Evolutionary conservation across 2,113 vertebrate genomes (phyloP).

Genomic region (Lota lota): DNA sequence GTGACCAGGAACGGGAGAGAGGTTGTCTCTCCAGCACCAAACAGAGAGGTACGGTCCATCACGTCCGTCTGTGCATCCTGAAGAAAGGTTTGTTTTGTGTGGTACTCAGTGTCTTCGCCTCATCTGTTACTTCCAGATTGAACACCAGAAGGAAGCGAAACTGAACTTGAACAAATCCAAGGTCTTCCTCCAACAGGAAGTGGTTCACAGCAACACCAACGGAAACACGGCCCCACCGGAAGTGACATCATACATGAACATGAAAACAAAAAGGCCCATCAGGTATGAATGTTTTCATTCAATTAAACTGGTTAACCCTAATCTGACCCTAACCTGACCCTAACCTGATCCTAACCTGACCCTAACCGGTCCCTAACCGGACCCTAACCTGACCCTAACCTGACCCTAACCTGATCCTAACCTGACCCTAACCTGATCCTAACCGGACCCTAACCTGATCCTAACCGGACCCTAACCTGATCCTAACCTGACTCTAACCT

Average conservation of each 20-base stretch:
- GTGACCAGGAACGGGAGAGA: conserved; percentile 1
- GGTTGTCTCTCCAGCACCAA: background rate
- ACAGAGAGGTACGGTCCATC: background rate
- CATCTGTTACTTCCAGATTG: conserved; percentile 41
- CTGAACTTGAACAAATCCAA: conserved; percentile 67
- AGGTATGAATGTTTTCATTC: conserved; percentile 44
- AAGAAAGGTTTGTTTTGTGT: background rate
- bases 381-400: too few species aligned
- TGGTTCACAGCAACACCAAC: conserved; percentile 41
- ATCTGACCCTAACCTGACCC: too few species aligned
- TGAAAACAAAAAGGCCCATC: conserved; percentile 43
- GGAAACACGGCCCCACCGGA: conserved; percentile 51
- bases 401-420: too few species aligned
- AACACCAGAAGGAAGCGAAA: conserved; percentile 58
- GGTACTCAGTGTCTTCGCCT: background rate
- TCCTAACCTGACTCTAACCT: too few species aligned
- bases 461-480: conserved; percentile 6
- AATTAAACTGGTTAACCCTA: background rate
- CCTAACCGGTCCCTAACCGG: too few species aligned
- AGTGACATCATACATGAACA: conserved; percentile 34
- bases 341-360: too few species aligned
- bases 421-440: too few species aligned
- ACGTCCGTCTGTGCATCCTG: background rate
- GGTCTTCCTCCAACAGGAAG: conserved; percentile 67
- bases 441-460: too few species aligned